Evolutionary conservation across 2,113 vertebrate genomes (phyloP).

Genomic region (Cnemophilus loriae): DNA sequence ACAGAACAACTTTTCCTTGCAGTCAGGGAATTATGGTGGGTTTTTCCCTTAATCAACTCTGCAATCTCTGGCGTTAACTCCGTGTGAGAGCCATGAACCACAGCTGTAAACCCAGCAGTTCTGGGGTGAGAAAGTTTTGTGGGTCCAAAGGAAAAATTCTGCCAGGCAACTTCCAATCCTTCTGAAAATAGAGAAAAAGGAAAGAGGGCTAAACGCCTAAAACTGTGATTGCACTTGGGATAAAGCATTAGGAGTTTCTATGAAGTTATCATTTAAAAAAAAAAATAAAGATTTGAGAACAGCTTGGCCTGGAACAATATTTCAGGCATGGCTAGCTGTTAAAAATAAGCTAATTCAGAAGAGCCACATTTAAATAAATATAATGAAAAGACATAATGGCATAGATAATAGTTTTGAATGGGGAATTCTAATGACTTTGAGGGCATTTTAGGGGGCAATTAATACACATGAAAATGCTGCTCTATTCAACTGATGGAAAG

Average conservation of each 20-base stretch:
- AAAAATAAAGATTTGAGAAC: constrained; percentile 50
- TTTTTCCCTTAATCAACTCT: neutral
- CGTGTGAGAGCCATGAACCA: accelerated
- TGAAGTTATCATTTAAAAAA: neutral
- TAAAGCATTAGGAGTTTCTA: neutral
- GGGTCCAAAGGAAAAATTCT: neutral
- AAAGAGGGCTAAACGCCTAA: neutral
- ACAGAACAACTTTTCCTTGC: accelerated
- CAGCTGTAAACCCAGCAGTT: neutral
- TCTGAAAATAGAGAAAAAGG: neutral
- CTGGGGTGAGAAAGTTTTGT: neutral
- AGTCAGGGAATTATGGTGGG: accelerated
- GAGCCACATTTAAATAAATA: constrained; percentile 81
- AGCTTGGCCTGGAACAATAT: constrained; percentile 67
- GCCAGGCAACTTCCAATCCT: neutral
- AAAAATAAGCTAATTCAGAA: constrained; percentile 79
- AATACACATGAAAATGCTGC: constrained; percentile 72
- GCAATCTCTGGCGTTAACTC: neutral
- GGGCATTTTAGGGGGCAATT: constrained; percentile 77
- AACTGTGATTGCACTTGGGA: neutral
- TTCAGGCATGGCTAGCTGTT: constrained; percentile 77
- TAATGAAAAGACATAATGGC: constrained; percentile 79
- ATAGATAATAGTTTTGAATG: constrained; percentile 80
- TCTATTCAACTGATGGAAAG: constrained; percentile 49
- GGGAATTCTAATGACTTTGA: constrained; percentile 79